These are phyloP conservation scores for Scartelaos histophorus DNA, from an alignment of 2,113 vertebrate genomes.

Conservation along the genomic window DNA sequence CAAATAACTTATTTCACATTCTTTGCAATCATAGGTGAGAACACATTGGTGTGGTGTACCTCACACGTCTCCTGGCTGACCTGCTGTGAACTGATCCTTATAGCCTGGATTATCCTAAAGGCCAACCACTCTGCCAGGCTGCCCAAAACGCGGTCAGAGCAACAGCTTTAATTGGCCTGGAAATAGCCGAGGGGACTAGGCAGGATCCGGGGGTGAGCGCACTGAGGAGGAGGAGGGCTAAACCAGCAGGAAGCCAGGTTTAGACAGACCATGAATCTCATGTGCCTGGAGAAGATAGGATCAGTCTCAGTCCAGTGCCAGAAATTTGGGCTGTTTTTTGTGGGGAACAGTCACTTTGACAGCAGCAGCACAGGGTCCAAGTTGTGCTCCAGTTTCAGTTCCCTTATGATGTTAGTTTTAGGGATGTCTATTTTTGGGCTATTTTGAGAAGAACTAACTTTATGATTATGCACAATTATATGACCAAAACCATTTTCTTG, in stretches of 20 bases:
- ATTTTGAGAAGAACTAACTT: too few species aligned
- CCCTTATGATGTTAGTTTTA: not conserved
- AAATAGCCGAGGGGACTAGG: slow-evolving; percentile 57
- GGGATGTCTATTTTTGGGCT: too few species aligned
- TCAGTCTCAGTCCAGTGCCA: slow-evolving; percentile 11
- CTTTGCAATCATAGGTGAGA: not conserved
- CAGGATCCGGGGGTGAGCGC: slow-evolving; percentile 29
- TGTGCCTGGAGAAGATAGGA: slow-evolving; percentile 16
- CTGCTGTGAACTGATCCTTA: slow-evolving; percentile 43
- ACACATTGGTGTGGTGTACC: not conserved
- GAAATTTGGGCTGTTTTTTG: slow-evolving; percentile 30
- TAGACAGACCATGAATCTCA: slow-evolving; percentile 45
- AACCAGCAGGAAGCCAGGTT: slow-evolving; percentile 19
- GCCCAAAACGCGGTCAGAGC: slow-evolving; percentile 23
- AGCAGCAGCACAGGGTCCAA: not conserved
- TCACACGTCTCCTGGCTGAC: slow-evolving; percentile 38
- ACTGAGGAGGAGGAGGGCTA: slow-evolving; percentile 6
- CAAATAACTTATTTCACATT: too few species aligned
- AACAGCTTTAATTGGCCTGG: slow-evolving; percentile 65
- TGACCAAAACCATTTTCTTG: too few species aligned
- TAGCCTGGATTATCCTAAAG: slow-evolving; percentile 56
- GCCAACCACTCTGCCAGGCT: slow-evolving; percentile 29
- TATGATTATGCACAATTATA: too few species aligned
- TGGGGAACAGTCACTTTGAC: not conserved
- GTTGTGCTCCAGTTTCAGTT: not conserved